These are phyloP conservation scores for Synergus laeviventris DNA, from an alignment of 2,888 invertebrate species.

Conservation along the genomic window DNA sequence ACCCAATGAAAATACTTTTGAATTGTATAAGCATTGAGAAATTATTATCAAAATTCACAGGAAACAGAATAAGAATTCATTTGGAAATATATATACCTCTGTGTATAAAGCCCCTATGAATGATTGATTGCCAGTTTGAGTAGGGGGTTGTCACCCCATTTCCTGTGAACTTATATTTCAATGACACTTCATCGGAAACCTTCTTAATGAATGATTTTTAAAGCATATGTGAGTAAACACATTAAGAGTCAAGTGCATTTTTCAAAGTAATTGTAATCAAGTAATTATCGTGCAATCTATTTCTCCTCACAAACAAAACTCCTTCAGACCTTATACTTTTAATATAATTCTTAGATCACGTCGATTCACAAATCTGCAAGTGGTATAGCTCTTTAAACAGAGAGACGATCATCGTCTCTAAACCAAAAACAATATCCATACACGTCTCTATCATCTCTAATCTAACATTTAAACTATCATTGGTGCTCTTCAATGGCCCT, in stretches of 20 bases:
- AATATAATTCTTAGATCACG: neutral
- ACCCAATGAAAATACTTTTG: neutral
- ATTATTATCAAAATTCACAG: neutral
- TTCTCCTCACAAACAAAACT: neutral
- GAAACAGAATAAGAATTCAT: neutral
- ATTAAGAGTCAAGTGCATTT: neutral
- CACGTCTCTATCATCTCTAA: neutral
- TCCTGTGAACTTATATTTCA: neutral
- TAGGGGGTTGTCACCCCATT: neutral
- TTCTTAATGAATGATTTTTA: neutral
- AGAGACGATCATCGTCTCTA: neutral
- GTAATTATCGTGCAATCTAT: neutral
- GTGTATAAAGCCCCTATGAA: neutral
- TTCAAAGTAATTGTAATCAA: neutral
- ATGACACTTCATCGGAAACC: neutral
- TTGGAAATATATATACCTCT: neutral
- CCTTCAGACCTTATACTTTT: neutral
- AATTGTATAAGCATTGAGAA: neutral
- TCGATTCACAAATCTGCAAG: neutral
- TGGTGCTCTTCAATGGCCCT: neutral
- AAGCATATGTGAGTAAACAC: neutral
- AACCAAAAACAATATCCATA: neutral
- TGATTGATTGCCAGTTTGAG: slow-evolving; percentile 3
- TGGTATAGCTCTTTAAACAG: neutral
- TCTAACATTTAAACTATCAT: neutral